Conservation (phyloP, 2,888 invertebrate species). For the Steinernema hermaphroditum region DNA sequence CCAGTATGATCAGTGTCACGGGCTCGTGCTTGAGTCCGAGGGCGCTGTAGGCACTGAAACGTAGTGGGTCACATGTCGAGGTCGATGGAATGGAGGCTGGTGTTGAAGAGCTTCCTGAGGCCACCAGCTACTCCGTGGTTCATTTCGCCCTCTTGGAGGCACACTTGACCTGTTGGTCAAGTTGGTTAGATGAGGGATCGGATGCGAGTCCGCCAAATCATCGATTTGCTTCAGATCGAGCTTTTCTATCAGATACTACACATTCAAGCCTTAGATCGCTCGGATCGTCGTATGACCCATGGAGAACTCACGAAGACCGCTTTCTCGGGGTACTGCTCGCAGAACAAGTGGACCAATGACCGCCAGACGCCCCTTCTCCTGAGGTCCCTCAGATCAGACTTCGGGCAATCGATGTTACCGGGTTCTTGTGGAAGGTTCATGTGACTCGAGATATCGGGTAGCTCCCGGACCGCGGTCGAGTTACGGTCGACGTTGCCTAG, state of each 20-base stretch:
- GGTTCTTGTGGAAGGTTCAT: slow-evolving; percentile 75
- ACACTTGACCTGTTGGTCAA: slow-evolving; percentile 78
- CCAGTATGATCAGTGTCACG: slow-evolving; percentile 86
- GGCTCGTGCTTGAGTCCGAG: slow-evolving; percentile 88
- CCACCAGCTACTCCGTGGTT: slow-evolving; percentile 76
- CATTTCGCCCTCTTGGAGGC: slow-evolving; percentile 73
- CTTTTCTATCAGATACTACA: slow-evolving; percentile 77
- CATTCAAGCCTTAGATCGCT: slow-evolving; percentile 75
- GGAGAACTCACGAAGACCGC: slow-evolving; percentile 76
- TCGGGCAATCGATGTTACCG: slow-evolving; percentile 15
- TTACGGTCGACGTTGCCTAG: slow-evolving; percentile 90
- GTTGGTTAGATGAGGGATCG: slow-evolving; percentile 83
- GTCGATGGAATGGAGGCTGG: slow-evolving; percentile 70
- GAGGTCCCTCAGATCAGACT: neutral
- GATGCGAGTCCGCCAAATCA: slow-evolving; percentile 88
- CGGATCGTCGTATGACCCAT: no score
- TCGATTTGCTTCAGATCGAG: slow-evolving; percentile 79
- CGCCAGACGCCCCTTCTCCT: slow-evolving; percentile 75
- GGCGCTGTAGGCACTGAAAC: slow-evolving; percentile 80
- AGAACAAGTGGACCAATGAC: slow-evolving; percentile 89
- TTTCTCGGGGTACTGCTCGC: slow-evolving; percentile 87
- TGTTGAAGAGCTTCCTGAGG: slow-evolving; percentile 75
- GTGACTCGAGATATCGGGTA: slow-evolving; percentile 90
- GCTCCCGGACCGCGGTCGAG: slow-evolving; percentile 82
- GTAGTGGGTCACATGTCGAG: slow-evolving; percentile 66